Evolutionary conservation across 2,113 vertebrate species (phyloP), one percentile per base, ranked within the genome.

Genomic region (Siphamia tubifer): DNA sequence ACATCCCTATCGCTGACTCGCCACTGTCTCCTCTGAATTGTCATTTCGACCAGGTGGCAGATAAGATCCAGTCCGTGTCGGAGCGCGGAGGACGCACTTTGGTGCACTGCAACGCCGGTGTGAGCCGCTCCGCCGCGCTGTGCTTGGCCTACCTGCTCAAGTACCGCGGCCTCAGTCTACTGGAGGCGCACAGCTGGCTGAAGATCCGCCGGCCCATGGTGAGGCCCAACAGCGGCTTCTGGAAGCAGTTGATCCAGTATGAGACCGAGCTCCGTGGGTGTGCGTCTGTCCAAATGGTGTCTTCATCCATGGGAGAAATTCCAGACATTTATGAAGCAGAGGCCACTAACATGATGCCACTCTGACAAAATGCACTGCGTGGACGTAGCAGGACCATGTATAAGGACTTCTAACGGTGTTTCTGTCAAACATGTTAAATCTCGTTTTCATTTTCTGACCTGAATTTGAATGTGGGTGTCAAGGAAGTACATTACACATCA

Each of bases 141-240:
- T 94, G 92, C 68, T 62, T 93, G 53, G 92, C 87, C 2, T 93
- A 89, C 10, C 88, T 94, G 40, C 68, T 94, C 75, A 92, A 89
- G 35, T 69, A 93, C 81, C 61, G 42, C 11, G 57, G 15, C 0
- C 71, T 55, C 52, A 71, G 68, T 0, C 87, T 94, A 0, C 31
- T 76, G 34, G 90, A 91, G 23, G 93, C 93, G 2, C 84, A 93
- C 79, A 1, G 21, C 1, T 63, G 68, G 77, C 20, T 93, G 20
- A 91, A 56, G 73, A 51, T 54, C 16, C 62, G 79, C 4, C 74
- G 93, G 1, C 90, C 92, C 4, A 62, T 92, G 1, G 77, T 79
- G 1, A 87, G 91, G 51, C 93, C 92, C 0, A 94, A 94, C 7
- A 20, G 6, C 0, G 93, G 93, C 20, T 94, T 94, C 82, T 94